These are phyloP conservation scores for Nineta flava DNA, from an alignment of 2,888 invertebrate genomes.

Conservation along the genomic window DNA sequence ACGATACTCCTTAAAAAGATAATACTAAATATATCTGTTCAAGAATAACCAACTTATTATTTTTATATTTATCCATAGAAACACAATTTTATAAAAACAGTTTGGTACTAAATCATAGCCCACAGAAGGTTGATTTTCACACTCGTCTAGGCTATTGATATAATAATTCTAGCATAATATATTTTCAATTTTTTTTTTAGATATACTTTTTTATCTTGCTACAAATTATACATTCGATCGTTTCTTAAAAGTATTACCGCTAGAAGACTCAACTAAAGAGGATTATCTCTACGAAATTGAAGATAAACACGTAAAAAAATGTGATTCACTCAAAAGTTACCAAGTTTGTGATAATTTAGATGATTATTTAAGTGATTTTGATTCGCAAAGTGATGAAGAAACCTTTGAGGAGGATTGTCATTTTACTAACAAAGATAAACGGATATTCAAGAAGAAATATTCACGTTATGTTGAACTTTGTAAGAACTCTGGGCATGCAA, in stretches of 20 bases:
- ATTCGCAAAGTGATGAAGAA: neutral
- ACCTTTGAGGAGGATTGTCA: neutral
- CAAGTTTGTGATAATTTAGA: neutral
- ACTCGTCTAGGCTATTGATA: no score
- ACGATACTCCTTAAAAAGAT: no score
- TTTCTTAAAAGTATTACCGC: constrained; percentile 28
- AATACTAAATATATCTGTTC: no score
- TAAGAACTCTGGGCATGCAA: constrained; percentile 41
- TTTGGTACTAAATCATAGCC: no score
- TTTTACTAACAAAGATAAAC: neutral
- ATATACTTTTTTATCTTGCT: constrained; percentile 28
- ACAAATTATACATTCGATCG: constrained; percentile 28
- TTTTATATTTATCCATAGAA: no score
- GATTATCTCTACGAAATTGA: neutral
- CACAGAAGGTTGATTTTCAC: no score
- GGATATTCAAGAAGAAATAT: constrained; percentile 22
- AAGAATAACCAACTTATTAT: no score
- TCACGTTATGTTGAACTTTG: constrained; percentile 30
- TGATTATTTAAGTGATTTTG: neutral
- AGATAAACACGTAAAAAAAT: neutral
- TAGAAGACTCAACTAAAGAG: constrained; percentile 15
- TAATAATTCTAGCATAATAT: no score
- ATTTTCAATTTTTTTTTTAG: constrained; percentile 24
- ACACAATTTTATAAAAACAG: no score
- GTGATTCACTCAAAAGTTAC: neutral